Conservation (phyloP, 2,888 invertebrate genomes). For the Zygaena filipendulae region DNA sequence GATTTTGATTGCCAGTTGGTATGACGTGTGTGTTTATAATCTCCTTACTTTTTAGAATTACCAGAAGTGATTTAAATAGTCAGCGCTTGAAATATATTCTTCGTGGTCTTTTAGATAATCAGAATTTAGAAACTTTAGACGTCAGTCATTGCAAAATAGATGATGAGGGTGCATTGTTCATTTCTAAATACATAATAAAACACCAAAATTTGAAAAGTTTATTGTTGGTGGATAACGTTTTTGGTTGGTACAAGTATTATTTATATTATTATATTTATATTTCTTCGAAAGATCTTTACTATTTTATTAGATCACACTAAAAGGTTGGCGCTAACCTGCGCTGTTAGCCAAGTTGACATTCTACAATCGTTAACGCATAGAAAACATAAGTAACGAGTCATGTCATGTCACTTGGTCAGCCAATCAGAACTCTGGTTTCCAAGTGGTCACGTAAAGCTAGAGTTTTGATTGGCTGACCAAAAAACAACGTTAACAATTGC, state of each 20-base stretch:
- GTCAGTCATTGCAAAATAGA: conserved; percentile 73
- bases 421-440: too few species aligned
- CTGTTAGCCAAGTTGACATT: too few species aligned
- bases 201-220: conserved; percentile 56
- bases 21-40: too few species aligned
- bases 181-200: conserved; percentile 65
- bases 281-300: conserved; percentile 2
- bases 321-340: too few species aligned
- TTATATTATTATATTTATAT: conserved; percentile 1
- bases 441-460: too few species aligned
- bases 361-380: too few species aligned
- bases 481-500: too few species aligned
- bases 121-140: conserved; percentile 65
- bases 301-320: too few species aligned
- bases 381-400: too few species aligned
- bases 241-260: conserved; percentile 34
- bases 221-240: conserved; percentile 62
- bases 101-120: conserved; percentile 42
- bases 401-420: too few species aligned
- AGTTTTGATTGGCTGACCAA: too few species aligned
- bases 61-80: conserved; percentile 56
- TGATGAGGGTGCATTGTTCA: conserved; percentile 69
- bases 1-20: too few species aligned
- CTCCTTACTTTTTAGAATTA: conserved; percentile 46
- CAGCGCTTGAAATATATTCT: conserved; percentile 52